These are phyloP conservation scores for Antheraea assamensis DNA, from an alignment of 2,888 invertebrate species.

Conservation along the genomic window DNA sequence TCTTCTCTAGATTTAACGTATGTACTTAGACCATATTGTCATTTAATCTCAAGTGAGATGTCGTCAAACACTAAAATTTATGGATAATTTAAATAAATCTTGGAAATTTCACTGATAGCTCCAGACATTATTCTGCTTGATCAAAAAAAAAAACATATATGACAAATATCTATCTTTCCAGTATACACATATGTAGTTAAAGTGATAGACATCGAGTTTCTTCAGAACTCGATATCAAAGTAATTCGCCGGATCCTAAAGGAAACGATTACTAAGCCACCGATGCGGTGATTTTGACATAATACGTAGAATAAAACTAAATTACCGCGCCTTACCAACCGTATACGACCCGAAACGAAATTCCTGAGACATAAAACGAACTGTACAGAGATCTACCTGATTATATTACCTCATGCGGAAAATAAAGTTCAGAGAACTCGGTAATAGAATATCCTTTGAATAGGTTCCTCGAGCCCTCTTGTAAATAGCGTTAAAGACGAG, in stretches of 20 bases:
- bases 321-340: slow-evolving; percentile 25
- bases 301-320: slow-evolving; percentile 5
- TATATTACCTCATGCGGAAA: slow-evolving; percentile 42
- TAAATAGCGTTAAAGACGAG: slow-evolving; percentile 54
- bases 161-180: no score
- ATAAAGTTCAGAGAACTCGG: slow-evolving; percentile 50
- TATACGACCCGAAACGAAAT: slow-evolving; percentile 16
- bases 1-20: no score
- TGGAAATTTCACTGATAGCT: no score
- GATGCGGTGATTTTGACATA: slow-evolving; percentile 1
- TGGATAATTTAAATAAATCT: no score
- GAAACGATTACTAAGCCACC: background rate
- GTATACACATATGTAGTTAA: no score
- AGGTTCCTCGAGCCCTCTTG: slow-evolving; percentile 47
- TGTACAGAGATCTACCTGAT: slow-evolving; percentile 36
- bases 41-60: no score
- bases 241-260: background rate
- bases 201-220: no score
- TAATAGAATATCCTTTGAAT: slow-evolving; percentile 58
- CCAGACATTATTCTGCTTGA: no score
- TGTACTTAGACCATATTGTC: no score
- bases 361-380: slow-evolving; percentile 24
- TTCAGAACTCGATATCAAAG: background rate
- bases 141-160: no score
- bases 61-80: no score